Base-by-base conservation (phyloP, 2,113 vertebrate species). In the Syngnathus typhle region DNA sequence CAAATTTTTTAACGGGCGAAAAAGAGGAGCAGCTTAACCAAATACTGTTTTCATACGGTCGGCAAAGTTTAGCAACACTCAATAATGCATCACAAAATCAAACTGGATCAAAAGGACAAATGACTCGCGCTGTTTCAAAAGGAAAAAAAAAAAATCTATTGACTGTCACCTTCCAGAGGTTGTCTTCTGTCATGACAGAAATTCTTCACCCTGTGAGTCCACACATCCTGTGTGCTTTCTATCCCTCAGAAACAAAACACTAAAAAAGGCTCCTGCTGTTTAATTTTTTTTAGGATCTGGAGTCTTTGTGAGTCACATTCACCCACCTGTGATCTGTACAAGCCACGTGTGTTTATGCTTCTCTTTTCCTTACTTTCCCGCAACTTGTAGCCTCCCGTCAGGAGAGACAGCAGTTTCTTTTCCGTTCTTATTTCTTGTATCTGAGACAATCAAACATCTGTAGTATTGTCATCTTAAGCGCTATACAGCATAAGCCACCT, bases 391-490 rank as follows among this genome's bases (percentile, higher is more conserved):
- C 85, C 82, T 85, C 82, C 73, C 43, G 62, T 80, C 77, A 75
- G 67, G 76, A 77, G 75, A 83, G 67, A 75, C 66, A 69, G 70
- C 76, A 67, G 59, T 65, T 77, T 74, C 68, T 70, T 82, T 81
- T 86, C 81, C 72, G 80, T 81, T 86, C 81, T 71, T 79, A 73
- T 73, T 77, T 70, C 77, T 72, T 74, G 63, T 80, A 77, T 86
- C 72, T 85, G 84, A 84, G 88, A 89, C 88, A 88, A 88, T 89
- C 87, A 88, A 73, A 71, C 79, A 78, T 85, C 77, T 71, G 76
- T 76, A 67, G 75, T 89, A 70, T 85, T 68, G 71, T 83, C 75
- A 78, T 81, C 76, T 77, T 70, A 79, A 74, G 71, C 79, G 70
- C 79, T 85, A 73, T 76, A 21, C 36, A 38, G 36, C 38, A 68